Conservation (phyloP, 2,113 vertebrate species). For the Vidua chalybeata region DNA sequence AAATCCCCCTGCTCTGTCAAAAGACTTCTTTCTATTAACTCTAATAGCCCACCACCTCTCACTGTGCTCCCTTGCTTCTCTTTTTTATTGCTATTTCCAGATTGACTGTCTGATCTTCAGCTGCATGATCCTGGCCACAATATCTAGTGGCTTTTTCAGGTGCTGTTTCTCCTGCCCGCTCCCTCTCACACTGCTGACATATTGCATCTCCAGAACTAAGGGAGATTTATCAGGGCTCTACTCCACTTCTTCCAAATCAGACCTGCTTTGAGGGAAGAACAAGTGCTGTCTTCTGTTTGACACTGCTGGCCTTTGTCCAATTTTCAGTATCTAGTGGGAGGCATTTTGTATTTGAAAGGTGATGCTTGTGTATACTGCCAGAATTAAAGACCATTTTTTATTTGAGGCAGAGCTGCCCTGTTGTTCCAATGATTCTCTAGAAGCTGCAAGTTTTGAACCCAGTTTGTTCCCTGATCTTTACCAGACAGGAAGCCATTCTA, state of each 20-base stretch:
- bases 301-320: background rate
- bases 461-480: background rate
- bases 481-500: background rate
- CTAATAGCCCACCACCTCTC: background rate
- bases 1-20: background rate
- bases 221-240: background rate
- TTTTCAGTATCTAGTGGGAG: conserved; percentile 1
- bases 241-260: background rate
- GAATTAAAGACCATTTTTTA: background rate
- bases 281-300: background rate
- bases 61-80: background rate
- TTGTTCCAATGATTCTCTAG: background rate
- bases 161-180: background rate
- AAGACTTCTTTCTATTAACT: background rate
- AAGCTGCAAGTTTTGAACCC: background rate
- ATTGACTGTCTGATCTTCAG: background rate
- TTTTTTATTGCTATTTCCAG: background rate
- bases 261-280: background rate
- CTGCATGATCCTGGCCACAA: background rate
- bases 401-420: background rate
- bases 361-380: background rate
- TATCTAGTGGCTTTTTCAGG: background rate
- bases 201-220: background rate
- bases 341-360: conserved; percentile 22
- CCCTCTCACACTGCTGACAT: background rate